Evolutionary conservation across 2,888 invertebrate genomes (phyloP).

Genomic region (Hermodice carunculata): DNA sequence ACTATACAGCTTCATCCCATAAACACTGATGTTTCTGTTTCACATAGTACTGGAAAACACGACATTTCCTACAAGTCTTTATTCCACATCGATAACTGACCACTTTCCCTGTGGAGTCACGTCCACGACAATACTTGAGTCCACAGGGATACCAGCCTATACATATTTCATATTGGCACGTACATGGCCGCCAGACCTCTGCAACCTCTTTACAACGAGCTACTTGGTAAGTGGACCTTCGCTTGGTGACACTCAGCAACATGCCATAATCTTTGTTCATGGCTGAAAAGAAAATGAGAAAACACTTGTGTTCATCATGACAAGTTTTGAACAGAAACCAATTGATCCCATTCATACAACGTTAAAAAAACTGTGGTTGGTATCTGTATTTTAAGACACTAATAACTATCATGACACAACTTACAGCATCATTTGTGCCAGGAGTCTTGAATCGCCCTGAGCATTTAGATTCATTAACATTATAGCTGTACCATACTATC

Average conservation of each 20-base stretch:
- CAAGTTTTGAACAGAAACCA: too few species aligned
- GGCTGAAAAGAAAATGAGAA: conserved; percentile 50
- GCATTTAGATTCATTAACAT: too few species aligned
- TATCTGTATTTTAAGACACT: too few species aligned
- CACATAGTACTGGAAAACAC: conserved; percentile 88
- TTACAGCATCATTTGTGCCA: too few species aligned
- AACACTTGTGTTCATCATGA: too few species aligned
- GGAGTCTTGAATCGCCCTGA: too few species aligned
- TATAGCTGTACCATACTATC: too few species aligned
- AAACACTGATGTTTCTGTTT: conserved; percentile 85
- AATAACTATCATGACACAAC: too few species aligned
- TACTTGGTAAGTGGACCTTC: conserved; percentile 73
- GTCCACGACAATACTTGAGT: conserved; percentile 92
- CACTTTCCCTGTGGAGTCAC: conserved; percentile 77
- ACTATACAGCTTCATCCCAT: conserved; percentile 70
- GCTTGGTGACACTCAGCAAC: conserved; percentile 78
- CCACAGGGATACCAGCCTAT: conserved; percentile 91
- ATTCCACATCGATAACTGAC: conserved; percentile 91
- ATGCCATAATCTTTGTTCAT: conserved; percentile 54
- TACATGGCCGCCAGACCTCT: conserved; percentile 26
- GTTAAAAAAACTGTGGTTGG: too few species aligned
- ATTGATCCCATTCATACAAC: too few species aligned
- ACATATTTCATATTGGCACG: conserved; percentile 29
- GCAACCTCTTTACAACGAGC: conserved; percentile 41
- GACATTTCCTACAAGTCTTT: conserved; percentile 93